A percentile compares a stretch with the other conserved stretches of the same genome.
Conservation (phyloP, 2,797 vertebrate species). For the Rhabdophis nuchalis region DNA sequence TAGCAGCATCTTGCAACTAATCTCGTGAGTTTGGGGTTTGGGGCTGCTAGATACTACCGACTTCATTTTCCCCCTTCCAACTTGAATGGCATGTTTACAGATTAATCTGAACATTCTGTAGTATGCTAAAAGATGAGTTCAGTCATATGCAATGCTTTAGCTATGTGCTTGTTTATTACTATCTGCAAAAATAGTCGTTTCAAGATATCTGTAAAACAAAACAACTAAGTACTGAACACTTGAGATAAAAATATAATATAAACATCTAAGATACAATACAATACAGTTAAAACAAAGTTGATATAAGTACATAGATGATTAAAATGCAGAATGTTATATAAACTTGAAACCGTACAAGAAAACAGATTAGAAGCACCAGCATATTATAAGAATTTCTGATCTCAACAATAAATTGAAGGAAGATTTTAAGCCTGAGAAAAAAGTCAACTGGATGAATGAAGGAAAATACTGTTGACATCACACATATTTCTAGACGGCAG, state of each 20-base stretch:
- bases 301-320: not conserved
- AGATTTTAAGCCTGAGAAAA: not conserved
- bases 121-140: not conserved
- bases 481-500: not conserved
- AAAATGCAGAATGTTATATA: not conserved
- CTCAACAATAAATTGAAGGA: not conserved
- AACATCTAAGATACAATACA: not conserved
- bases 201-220: not conserved
- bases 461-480: not conserved
- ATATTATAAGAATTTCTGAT: not conserved
- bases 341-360: not conserved
- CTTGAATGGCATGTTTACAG: slow-evolving; percentile 8
- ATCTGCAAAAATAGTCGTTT: not conserved
- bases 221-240: not conserved
- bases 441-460: not conserved
- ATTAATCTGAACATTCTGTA: not conserved
- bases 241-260: not conserved
- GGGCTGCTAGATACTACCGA: not conserved
- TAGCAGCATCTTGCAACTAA: not conserved
- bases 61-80: slow-evolving; percentile 1
- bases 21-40: not conserved
- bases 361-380: not conserved
- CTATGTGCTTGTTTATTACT: not conserved
- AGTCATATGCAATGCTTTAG: not conserved
- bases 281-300: not conserved